Evolutionary conservation across 2,888 invertebrate species (phyloP).

Genomic region (Harpalus rubripes): DNA sequence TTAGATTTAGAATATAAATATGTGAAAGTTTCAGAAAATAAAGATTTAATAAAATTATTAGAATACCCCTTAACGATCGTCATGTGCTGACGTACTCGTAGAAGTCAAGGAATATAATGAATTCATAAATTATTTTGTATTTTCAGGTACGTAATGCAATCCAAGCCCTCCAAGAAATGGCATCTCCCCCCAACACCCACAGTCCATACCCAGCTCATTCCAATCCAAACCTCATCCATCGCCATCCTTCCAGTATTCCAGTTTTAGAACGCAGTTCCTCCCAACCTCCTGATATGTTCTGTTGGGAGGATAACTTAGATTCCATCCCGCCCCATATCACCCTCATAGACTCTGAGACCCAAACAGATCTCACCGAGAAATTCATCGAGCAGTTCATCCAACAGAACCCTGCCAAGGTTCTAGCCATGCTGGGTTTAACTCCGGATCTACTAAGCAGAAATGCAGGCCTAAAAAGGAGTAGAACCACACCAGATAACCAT

Average conservation of each 20-base stretch:
- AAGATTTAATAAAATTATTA: too few relatives aligned
- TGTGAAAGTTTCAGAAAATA: too few relatives aligned
- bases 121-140: background rate
- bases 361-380: conserved; percentile 82
- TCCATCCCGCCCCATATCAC: conserved; percentile 70
- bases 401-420: conserved; percentile 86
- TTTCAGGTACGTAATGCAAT: conserved; percentile 88
- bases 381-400: conserved; percentile 83
- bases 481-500: conserved; percentile 72
- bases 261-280: conserved; percentile 88
- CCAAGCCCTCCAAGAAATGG: conserved; percentile 90
- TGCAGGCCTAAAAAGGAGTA: conserved; percentile 72
- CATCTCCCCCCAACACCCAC: conserved; percentile 79
- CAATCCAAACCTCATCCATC: conserved; percentile 84
- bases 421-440: conserved; percentile 87
- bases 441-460: conserved; percentile 76
- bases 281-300: conserved; percentile 91
- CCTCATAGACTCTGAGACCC: conserved; percentile 77
- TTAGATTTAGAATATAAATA: too few relatives aligned
- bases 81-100: background rate
- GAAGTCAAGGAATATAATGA: background rate
- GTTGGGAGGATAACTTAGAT: conserved; percentile 82
- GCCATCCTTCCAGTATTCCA: conserved; percentile 76
- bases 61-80: too few relatives aligned
- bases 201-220: conserved; percentile 88